Conservation (phyloP, 64 coral and sea anemone species). For the Stylophora pistillata region DNA sequence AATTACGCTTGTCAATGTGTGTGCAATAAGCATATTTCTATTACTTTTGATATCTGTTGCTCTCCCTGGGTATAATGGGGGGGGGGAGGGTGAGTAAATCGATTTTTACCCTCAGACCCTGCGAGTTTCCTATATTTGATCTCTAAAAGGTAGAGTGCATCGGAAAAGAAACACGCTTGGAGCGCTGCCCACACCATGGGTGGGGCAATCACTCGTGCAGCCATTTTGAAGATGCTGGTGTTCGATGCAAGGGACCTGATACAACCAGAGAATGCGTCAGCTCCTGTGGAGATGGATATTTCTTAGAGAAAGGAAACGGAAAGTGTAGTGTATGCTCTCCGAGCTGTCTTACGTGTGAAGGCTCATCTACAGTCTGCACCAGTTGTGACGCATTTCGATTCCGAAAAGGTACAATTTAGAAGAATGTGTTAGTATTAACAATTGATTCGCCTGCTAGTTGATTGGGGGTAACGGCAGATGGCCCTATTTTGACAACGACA, state of each 20-base stretch:
- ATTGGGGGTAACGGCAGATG: background rate
- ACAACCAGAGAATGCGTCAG: constrained; percentile 58
- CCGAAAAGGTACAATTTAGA: constrained; percentile 52
- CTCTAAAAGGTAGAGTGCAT: constrained; percentile 22
- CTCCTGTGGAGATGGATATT: constrained; percentile 75
- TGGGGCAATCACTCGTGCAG: constrained; percentile 85
- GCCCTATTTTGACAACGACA: no score
- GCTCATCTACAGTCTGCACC: constrained; percentile 39
- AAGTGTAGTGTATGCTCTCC: constrained; percentile 56
- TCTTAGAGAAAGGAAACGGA: background rate
- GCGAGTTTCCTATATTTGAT: background rate
- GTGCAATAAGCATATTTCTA: no score
- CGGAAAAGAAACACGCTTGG: constrained; percentile 62
- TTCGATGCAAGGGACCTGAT: constrained; percentile 77
- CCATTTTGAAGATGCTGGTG: constrained; percentile 89
- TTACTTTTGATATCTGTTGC: no score
- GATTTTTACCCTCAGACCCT: no score
- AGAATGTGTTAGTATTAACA: background rate
- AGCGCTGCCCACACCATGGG: constrained; percentile 47
- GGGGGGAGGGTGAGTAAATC: no score
- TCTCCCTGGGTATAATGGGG: no score
- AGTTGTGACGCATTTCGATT: constrained; percentile 63
- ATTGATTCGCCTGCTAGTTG: background rate
- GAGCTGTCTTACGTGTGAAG: constrained; percentile 69
- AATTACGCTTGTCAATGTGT: no score